Conservation (phyloP, 2,113 vertebrate genomes). For the Progne subis region DNA sequence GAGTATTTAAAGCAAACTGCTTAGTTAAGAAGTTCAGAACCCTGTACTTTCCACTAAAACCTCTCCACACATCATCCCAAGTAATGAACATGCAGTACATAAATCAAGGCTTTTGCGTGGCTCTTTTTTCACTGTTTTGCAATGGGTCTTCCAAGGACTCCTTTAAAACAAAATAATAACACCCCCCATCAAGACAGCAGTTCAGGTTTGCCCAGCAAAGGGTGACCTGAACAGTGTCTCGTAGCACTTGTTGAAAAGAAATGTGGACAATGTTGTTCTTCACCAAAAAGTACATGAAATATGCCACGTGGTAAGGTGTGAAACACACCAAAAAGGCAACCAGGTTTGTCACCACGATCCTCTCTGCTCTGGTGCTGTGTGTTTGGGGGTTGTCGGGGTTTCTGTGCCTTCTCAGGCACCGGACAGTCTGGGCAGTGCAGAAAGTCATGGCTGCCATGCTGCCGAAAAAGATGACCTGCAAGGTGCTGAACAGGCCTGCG, state of each 20-base stretch:
- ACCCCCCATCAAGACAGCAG: constrained; percentile 73
- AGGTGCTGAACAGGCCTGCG: neutral
- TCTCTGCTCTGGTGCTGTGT: constrained; percentile 54
- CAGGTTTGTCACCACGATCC: constrained; percentile 71
- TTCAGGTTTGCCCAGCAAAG: constrained; percentile 75
- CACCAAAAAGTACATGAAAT: constrained; percentile 64
- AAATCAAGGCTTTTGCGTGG: neutral
- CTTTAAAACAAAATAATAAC: constrained; percentile 76
- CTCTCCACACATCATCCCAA: neutral
- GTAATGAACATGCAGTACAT: neutral
- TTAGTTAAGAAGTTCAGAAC: neutral
- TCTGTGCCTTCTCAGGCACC: constrained; percentile 28
- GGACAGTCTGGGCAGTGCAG: constrained; percentile 59
- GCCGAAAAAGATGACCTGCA: constrained; percentile 52
- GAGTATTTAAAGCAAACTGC: neutral
- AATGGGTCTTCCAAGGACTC: constrained; percentile 57
- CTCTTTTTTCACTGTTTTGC: neutral
- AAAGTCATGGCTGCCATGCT: constrained; percentile 58
- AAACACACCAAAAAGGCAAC: constrained; percentile 70
- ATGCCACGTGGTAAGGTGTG: constrained; percentile 70
- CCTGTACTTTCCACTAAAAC: neutral
- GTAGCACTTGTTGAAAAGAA: neutral
- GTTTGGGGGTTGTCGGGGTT: neutral
- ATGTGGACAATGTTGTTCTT: neutral
- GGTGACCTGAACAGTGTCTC: constrained; percentile 54